A percentile compares a stretch with the other conserved stretches of the same genome.
Evolutionary conservation across 2,888 invertebrate genomes (phyloP).

Genomic region (Alloscopus bannaensis): DNA sequence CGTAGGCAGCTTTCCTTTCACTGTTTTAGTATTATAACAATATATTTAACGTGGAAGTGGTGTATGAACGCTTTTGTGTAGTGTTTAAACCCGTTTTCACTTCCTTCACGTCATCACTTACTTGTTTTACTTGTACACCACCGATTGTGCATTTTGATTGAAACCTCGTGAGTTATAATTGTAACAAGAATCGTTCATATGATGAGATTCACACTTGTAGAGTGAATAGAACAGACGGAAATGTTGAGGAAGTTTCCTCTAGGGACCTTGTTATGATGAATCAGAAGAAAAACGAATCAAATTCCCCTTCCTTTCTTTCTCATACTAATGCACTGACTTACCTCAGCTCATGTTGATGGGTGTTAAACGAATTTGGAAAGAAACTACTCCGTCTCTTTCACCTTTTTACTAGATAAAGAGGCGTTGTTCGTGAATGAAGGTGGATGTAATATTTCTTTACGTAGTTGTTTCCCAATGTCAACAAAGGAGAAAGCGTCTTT

Average conservation of each 20-base stretch:
- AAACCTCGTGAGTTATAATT: too few relatives aligned
- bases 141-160: neutral
- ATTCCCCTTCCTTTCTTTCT: neutral
- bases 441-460: neutral
- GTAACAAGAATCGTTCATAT: too few relatives aligned
- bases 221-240: neutral
- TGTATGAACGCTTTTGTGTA: too few relatives aligned
- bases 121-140: neutral
- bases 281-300: neutral
- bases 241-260: neutral
- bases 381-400: neutral
- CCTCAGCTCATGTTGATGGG: neutral
- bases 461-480: neutral
- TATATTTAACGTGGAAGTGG: too few relatives aligned
- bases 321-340: neutral
- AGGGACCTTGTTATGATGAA: slow-evolving; percentile 13
- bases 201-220: too few relatives aligned
- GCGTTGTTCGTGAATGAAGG: neutral
- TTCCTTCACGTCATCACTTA: too few relatives aligned
- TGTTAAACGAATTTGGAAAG: neutral
- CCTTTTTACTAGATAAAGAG: neutral
- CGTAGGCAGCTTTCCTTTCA: too few relatives aligned
- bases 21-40: too few relatives aligned
- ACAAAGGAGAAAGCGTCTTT: neutral
- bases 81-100: too few relatives aligned